Base-by-base conservation (phyloP, 2,888 invertebrate genomes). In the Drosophila hamatofila region DNA sequence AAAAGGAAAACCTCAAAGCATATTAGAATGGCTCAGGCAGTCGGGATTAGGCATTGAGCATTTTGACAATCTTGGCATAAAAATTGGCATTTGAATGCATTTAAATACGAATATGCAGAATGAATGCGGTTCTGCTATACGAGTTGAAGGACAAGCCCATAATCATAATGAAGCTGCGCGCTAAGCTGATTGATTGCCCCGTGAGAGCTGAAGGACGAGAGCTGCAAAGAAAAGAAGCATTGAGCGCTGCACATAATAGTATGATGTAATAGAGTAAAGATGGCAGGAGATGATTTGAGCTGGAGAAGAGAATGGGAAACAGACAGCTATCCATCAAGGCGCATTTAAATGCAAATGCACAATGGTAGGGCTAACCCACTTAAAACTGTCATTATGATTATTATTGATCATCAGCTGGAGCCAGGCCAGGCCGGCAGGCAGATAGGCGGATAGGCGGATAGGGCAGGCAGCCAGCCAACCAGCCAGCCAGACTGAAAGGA, bases 311-410 rank as follows among this genome's bases (percentile, higher is more conserved):
- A 65, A 56, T 46, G 49, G 30, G 12, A 71, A 61, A 66, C 71
- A 73, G 80, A 72, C 72, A 85, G 88, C 83, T 83, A 84, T 84
- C 84, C 85, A 88, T 84, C 84, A 84, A 80, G 72, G 46, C 54
- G 69, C 58, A 75, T 80, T 69, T 73, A 81, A 88, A 84, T 88
- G 83, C 79, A 82, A 81, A 74, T 63, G 44, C 37, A 70, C 64
- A 74, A 72, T 65, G 73, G 12, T 27, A 25, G 58, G 79, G 72
- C 80, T 85, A 84, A 84, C 88, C 84, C 88, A 88, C 84, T 84
- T 84, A 80, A 83, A 85, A 80, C 88, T 85, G 84, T 85, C 84
- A 85, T 88, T 88, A 85, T 83, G 88, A 88, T 81, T 88, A 85
- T 85, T 88, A 85, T 88, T 85, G 88, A 85, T 85, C 88, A 85